Evolutionary conservation across 2,888 invertebrate genomes (phyloP).

Genomic region (Nebria salina): DNA sequence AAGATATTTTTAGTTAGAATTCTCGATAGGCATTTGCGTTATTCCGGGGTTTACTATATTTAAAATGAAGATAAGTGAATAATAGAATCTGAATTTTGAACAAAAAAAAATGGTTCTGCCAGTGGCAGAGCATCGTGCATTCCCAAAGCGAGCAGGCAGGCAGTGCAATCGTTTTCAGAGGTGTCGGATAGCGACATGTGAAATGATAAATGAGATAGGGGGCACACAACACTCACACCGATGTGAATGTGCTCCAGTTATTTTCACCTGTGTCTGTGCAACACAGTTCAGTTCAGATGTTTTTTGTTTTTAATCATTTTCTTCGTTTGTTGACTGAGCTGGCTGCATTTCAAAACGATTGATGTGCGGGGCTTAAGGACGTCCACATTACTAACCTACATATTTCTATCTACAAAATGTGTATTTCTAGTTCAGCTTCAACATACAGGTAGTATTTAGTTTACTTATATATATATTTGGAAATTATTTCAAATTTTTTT

Average conservation of each 20-base stretch:
- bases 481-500: no score
- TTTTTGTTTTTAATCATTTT: not conserved
- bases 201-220: conserved; percentile 1
- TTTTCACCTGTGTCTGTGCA: conserved; percentile 32
- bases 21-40: not conserved
- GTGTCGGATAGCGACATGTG: not conserved
- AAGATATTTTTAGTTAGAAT: no score
- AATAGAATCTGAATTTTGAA: not conserved
- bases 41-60: not conserved
- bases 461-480: no score
- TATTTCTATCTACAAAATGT: conserved; percentile 15
- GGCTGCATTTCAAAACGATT: conserved; percentile 31
- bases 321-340: not conserved
- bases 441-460: not conserved
- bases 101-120: not conserved
- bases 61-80: not conserved
- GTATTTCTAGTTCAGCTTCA: conserved; percentile 35
- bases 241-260: conserved; percentile 13
- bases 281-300: not conserved
- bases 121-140: not conserved
- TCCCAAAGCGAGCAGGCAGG: not conserved
- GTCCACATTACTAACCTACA: conserved; percentile 32
- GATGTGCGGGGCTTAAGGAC: conserved; percentile 14
- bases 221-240: not conserved
- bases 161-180: not conserved